Percentiles rank a stretch among this genome's conserved stretches.
Conservation (phyloP, 2,888 invertebrate species). For the Andrena flavipes region DNA sequence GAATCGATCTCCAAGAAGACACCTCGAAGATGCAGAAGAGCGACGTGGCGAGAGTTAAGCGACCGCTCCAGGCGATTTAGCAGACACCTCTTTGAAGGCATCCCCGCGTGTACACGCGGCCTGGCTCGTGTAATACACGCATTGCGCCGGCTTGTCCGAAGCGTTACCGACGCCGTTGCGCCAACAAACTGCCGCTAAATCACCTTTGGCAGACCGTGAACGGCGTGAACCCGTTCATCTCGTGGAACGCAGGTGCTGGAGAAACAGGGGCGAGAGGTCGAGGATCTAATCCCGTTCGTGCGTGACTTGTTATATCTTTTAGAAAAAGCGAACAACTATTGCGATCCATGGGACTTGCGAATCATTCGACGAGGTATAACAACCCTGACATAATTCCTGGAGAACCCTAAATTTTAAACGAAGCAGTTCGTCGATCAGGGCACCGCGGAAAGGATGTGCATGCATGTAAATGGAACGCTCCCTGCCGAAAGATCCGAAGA, state of each 20-base stretch:
- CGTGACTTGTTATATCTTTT: constrained; percentile 30
- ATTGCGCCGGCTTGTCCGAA: constrained; percentile 37
- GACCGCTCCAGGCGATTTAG: constrained; percentile 54
- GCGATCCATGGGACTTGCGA: constrained; percentile 23
- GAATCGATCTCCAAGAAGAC: constrained; percentile 13
- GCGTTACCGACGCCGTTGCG: constrained; percentile 65
- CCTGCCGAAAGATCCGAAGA: not conserved
- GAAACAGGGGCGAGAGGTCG: constrained; percentile 24
- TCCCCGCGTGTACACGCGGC: constrained; percentile 23
- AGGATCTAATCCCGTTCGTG: constrained; percentile 49
- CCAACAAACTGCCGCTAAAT: constrained; percentile 81
- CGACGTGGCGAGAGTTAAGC: constrained; percentile 14
- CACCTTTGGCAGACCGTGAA: constrained; percentile 75
- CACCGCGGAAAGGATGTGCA: not conserved
- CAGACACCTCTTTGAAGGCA: not conserved
- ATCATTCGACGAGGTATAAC: constrained; percentile 35
- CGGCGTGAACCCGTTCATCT: constrained; percentile 68
- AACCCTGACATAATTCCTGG: not conserved
- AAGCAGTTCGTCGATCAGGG: too few relatives aligned
- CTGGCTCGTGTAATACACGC: constrained; percentile 42
- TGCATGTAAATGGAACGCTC: constrained; percentile 2
- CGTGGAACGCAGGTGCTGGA: constrained; percentile 59
- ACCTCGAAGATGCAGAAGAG: not conserved
- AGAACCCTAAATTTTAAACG: too few relatives aligned
- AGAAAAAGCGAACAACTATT: constrained; percentile 36